Base-by-base conservation (phyloP, 2,888 invertebrate species). In the Epiblema foenella region DNA sequence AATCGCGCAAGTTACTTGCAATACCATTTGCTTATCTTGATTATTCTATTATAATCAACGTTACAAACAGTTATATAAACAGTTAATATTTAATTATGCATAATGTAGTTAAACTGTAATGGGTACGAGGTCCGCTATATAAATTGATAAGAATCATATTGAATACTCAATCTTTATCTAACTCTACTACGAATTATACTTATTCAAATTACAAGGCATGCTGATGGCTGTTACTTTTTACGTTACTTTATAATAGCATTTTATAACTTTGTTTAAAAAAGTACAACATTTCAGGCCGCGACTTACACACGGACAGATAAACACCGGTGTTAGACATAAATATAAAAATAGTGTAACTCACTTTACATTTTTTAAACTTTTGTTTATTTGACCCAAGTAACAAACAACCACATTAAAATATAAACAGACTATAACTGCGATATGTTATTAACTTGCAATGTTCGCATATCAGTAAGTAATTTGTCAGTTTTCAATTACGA, bases 31-130 rank as follows among this genome's bases (percentile, higher is more conserved):
- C 15, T 42, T 42, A 42, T 24, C 33, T 33, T 46, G 15, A 46
- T 46, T n/a, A 46, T 46, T 46, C 42, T n/a, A 46, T 46, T 46
- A 15, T n/a, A n/a, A 46, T 46, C n/a, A n/a, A n/a, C 42, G 5
- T n/a, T 46, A n/a, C 42, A 46, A 46, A 46, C 42, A 46, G 42
- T 42, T 42, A 12, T 42, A 12, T 12, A 15, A 12, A 42, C 42
- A 46, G 42, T 46, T 46, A 51, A 18, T 51, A 18, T 54, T 54
- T 67, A 67, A 58, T 67, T 68, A 68, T 62, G 60, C 54, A 54
- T 60, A 11, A 15, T 29, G 60, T 54, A 46, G 18, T 62, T 62
- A 54, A n/a, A 68, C 68, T 62, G 42, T 54, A 68, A 54, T 68
- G 42, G 18, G 60, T 33, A 62, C 60, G 54, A 62, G 33, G 60